Evolutionary conservation across 2,113 vertebrate genomes (phyloP), one percentile per base, ranked within the genome.

Genomic region (Struthidea cinerea): DNA sequence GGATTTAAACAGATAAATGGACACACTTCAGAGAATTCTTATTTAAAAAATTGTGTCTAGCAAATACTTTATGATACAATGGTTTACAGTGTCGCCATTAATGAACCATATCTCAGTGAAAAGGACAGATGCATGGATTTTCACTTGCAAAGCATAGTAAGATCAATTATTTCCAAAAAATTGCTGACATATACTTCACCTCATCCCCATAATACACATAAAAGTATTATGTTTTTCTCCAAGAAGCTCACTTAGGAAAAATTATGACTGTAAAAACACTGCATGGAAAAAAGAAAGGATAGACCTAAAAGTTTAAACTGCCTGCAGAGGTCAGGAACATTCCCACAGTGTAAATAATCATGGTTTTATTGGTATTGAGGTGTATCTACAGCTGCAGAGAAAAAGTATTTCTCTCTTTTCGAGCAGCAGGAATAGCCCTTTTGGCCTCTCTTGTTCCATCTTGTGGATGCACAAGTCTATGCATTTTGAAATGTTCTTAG

Each of bases 121-220:
- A 87, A 91, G 39, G 37, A 85, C 18, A 84, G 63, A 39, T 8
- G 3, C 63, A 79, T 76, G 55, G n/a, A 68, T 85, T 94, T 93
- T 83, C 74, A 79, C 67, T 87, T 91, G 53, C 55, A 91, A 90
- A 89, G 63, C 28, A 83, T 57, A 76, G 52, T 60, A 79, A 85
- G 28, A 78, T 87, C 75, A 88, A 83, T 85, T 93, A 85, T 86
- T 94, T 92, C 70, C 55, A 88, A 41, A 87, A 79, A 88, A 74
- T 42, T 80, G 71, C 71, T 92, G 75, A 76, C 71, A 46, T 44
- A 26, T 9, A 24, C 63, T 83, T 95, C 55, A 88, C 42, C 39
- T 86, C 63, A 83, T 65, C 26, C 79, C 46, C 68, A 14, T 46
- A 88, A 83, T 27, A 59, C 70, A 85, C 47, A 88, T 86, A 80